Percentiles rank a stretch among this genome's conserved stretches.
Evolutionary conservation across 2,113 vertebrate species (phyloP).

Genomic region (Mesitornis unicolor): DNA sequence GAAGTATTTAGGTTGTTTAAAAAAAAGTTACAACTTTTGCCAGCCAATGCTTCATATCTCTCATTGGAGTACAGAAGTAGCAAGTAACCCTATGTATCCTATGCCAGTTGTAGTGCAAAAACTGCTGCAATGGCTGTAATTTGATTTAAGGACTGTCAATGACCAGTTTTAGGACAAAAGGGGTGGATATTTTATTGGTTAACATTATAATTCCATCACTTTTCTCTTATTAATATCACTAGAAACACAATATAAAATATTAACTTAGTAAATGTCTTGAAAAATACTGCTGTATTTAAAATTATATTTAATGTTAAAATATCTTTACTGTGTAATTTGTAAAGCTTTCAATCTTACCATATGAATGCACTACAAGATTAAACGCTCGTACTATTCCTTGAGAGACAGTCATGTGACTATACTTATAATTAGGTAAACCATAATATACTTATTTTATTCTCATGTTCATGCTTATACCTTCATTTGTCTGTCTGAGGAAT

Average conservation of each 20-base stretch:
- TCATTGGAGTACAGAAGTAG: not conserved
- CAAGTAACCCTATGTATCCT: not conserved
- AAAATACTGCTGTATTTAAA: not conserved
- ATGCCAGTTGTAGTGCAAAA: too few species aligned
- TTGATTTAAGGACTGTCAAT: not conserved
- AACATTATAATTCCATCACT: not conserved
- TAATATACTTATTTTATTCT: not conserved
- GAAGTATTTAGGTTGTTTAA: not conserved
- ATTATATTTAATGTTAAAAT: not conserved
- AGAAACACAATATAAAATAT: not conserved
- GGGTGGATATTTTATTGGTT: not conserved
- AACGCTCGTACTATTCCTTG: not conserved
- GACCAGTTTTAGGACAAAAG: not conserved
- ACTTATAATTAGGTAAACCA: not conserved
- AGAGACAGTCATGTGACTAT: not conserved
- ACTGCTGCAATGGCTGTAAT: not conserved
- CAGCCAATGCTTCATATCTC: not conserved
- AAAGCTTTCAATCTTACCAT: slow-evolving; percentile 19
- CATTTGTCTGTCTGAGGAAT: not conserved
- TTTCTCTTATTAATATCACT: not conserved
- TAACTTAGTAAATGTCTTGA: not conserved
- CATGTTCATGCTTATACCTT: not conserved
- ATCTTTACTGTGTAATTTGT: not conserved
- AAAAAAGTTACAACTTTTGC: not conserved
- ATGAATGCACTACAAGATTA: slow-evolving; percentile 7